Evolutionary conservation across 2,888 invertebrate genomes (phyloP).

Genomic region (Dryadula phaetusa): DNA sequence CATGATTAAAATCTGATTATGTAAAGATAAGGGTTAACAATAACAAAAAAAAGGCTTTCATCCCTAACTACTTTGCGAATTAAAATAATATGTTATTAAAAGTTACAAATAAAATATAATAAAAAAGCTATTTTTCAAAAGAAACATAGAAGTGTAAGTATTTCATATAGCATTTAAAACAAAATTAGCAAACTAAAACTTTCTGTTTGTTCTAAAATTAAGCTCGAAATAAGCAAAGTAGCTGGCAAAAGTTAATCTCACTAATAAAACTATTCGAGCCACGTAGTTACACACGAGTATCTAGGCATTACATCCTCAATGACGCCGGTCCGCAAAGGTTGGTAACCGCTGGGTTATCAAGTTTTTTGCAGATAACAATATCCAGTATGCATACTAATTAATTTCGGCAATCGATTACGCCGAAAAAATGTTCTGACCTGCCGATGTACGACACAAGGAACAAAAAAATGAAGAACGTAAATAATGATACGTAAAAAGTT

Average conservation of each 20-base stretch:
- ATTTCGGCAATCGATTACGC: slow-evolving; percentile 49
- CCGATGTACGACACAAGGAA: slow-evolving; percentile 13
- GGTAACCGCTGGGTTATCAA: slow-evolving; percentile 49
- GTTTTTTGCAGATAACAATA: slow-evolving; percentile 46
- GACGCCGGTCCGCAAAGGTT: slow-evolving; percentile 37
- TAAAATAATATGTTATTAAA: too few species aligned
- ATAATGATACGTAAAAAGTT: slow-evolving; percentile 14
- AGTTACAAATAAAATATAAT: too few species aligned
- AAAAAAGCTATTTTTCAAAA: too few species aligned
- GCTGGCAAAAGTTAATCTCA: background rate
- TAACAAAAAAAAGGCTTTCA: too few species aligned
- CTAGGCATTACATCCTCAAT: slow-evolving; percentile 25
- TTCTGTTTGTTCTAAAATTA: background rate
- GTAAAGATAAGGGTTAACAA: too few species aligned
- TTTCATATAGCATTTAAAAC: too few species aligned
- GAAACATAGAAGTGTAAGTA: too few species aligned
- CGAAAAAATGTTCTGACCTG: slow-evolving; percentile 27
- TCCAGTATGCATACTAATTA: slow-evolving; percentile 51
- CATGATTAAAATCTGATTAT: too few species aligned
- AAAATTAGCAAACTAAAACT: background rate
- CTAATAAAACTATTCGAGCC: background rate
- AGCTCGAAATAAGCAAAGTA: background rate
- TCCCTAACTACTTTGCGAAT: too few species aligned
- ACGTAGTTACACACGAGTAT: slow-evolving; percentile 17
- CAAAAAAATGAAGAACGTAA: slow-evolving; percentile 11